Percentiles rank a stretch among this genome's conserved stretches.
These are phyloP conservation scores for Axis porcinus DNA, from an alignment of 2,113 vertebrate genomes.

Conservation along the genomic window DNA sequence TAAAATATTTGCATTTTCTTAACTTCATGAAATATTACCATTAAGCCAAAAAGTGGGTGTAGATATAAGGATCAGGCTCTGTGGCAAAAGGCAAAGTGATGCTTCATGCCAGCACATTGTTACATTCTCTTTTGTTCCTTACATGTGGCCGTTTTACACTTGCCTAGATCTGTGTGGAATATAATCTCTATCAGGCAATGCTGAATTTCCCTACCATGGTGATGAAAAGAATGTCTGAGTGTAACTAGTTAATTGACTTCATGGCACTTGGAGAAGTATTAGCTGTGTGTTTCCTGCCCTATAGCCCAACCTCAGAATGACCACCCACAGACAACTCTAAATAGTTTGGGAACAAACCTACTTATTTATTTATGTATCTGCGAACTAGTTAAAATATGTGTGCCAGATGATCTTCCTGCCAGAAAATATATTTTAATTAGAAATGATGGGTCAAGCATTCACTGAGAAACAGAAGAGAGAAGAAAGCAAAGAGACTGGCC, in stretches of 20 bases:
- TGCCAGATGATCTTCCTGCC: slow-evolving; percentile 34
- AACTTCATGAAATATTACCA: background rate
- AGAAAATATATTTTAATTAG: slow-evolving; percentile 21
- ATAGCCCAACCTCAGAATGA: slow-evolving; percentile 5
- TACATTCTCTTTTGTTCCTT: background rate
- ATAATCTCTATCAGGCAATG: background rate
- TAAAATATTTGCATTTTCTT: background rate
- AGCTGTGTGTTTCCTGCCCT: background rate
- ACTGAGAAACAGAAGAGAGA: background rate
- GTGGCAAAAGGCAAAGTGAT: background rate
- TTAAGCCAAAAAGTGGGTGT: background rate
- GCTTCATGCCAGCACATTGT: background rate
- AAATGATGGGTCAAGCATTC: background rate
- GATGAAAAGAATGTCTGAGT: slow-evolving; percentile 19
- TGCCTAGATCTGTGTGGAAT: background rate
- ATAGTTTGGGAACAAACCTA: background rate
- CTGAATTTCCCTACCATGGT: background rate
- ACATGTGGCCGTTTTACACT: background rate
- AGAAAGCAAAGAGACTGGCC: background rate
- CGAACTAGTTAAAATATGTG: slow-evolving; percentile 28
- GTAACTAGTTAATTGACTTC: slow-evolving; percentile 20
- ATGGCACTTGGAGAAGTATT: background rate
- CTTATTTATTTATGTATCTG: slow-evolving; percentile 51
- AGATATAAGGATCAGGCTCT: background rate
- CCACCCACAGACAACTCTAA: slow-evolving; percentile 18